These are phyloP conservation scores for Poecilia velifera DNA, from an alignment of 2,797 vertebrate genomes.

Conservation along the genomic window DNA sequence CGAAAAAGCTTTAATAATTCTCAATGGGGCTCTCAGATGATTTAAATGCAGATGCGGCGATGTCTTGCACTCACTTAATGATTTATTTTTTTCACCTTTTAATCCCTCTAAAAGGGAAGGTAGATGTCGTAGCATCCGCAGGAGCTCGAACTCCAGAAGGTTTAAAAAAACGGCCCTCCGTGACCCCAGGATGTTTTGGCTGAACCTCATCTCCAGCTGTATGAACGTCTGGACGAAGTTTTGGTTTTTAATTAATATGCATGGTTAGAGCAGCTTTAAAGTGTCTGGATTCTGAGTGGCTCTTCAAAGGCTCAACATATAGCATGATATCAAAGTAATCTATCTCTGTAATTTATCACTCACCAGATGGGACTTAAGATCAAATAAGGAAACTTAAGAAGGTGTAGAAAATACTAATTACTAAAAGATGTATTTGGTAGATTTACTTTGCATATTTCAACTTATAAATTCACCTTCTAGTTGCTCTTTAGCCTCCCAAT, in stretches of 20 bases:
- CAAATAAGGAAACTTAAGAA: neutral
- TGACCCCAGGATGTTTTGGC: neutral
- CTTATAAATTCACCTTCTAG: neutral
- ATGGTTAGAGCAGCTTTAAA: neutral
- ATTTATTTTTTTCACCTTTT: slow-evolving; percentile 48
- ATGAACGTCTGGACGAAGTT: neutral
- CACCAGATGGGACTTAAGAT: neutral
- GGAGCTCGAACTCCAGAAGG: slow-evolving; percentile 15
- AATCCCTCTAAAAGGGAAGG: slow-evolving; percentile 15
- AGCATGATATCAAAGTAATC: neutral
- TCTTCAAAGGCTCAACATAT: neutral
- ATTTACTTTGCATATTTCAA: neutral
- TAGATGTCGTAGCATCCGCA: slow-evolving; percentile 18
- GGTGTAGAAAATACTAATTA: neutral
- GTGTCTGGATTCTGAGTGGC: neutral
- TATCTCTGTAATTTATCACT: neutral
- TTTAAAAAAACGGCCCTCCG: neutral
- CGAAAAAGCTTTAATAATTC: slow-evolving; percentile 36
- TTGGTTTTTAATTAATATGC: neutral
- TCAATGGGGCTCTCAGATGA: slow-evolving; percentile 22
- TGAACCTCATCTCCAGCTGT: slow-evolving; percentile 2
- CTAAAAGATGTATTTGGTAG: neutral
- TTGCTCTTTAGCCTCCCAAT: neutral
- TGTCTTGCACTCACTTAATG: slow-evolving; percentile 34
- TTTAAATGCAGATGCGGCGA: slow-evolving; percentile 32